phyloP scores from a whole-genome alignment of 2,797 vertebrate species.

The Oreortyx pictus region DNA sequence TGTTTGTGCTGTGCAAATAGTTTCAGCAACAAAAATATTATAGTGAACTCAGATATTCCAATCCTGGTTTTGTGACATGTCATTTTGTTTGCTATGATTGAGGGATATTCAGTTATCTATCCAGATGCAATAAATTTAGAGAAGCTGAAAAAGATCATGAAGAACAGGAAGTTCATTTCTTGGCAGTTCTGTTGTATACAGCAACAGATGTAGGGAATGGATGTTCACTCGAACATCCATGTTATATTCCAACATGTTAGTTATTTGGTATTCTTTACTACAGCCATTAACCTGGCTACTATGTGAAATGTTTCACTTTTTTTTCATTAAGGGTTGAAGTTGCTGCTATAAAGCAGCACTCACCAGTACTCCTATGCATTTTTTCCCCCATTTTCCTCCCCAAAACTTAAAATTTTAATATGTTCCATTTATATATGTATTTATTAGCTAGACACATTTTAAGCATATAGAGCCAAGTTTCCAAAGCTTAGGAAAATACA shows the following conservation, averaged over 20 bases:
- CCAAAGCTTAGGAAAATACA: neutral
- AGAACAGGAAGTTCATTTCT: neutral
- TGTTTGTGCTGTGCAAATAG: neutral
- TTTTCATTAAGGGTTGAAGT: neutral
- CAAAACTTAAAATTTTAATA: neutral
- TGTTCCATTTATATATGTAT: neutral
- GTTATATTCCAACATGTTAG: neutral
- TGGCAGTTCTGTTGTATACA: neutral
- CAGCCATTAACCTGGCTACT: neutral
- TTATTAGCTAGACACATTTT: neutral
- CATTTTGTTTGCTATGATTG: neutral
- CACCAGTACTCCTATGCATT: neutral
- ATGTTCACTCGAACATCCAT: neutral
- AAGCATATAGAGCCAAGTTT: neutral
- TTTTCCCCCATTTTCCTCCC: neutral
- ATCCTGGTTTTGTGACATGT: neutral
- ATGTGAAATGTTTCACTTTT: neutral
- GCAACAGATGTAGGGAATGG: neutral
- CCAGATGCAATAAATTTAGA: neutral
- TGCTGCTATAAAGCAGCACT: neutral
- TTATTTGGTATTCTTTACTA: neutral
- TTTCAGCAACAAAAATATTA: neutral
- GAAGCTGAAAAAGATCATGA: neutral
- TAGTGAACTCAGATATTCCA: neutral
- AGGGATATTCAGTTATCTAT: neutral